A percentile compares a stretch with the other conserved stretches of the same genome.
These are phyloP conservation scores for Excalfactoria chinensis DNA, from an alignment of 2,113 vertebrate species.

Conservation along the genomic window DNA sequence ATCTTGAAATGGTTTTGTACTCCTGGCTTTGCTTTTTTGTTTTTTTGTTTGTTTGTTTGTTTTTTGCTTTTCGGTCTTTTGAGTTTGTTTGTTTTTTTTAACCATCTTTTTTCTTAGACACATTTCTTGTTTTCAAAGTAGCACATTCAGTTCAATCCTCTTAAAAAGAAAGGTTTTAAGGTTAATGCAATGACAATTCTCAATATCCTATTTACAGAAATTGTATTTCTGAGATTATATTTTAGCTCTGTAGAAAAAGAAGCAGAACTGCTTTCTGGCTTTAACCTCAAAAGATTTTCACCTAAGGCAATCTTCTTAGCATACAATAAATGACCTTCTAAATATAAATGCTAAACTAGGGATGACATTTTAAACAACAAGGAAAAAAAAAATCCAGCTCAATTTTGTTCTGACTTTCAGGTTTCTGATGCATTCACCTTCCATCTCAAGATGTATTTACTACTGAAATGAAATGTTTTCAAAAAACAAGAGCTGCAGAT, in stretches of 20 bases:
- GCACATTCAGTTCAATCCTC: background rate
- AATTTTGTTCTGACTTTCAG: background rate
- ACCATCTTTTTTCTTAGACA: background rate
- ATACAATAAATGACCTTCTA: background rate
- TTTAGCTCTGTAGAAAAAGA: background rate
- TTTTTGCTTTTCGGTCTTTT: background rate
- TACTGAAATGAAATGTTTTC: background rate
- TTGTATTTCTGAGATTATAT: background rate
- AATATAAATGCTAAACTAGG: background rate
- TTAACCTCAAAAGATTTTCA: background rate
- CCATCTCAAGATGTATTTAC: background rate
- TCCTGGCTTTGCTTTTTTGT: background rate
- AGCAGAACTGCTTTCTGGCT: background rate
- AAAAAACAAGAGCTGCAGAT: background rate
- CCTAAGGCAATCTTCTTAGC: background rate
- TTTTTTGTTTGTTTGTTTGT: background rate
- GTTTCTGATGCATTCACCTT: background rate
- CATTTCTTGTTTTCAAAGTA: background rate
- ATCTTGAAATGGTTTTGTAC: background rate
- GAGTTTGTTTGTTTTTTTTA: background rate
- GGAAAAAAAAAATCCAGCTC: background rate
- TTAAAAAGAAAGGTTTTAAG: background rate
- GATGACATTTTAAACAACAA: background rate
- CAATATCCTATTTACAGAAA: background rate
- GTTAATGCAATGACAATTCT: background rate